Percentiles rank a stretch among this genome's conserved stretches.
phyloP scores from a whole-genome alignment of 2,113 vertebrate species.

The Mobula hypostoma region DNA sequence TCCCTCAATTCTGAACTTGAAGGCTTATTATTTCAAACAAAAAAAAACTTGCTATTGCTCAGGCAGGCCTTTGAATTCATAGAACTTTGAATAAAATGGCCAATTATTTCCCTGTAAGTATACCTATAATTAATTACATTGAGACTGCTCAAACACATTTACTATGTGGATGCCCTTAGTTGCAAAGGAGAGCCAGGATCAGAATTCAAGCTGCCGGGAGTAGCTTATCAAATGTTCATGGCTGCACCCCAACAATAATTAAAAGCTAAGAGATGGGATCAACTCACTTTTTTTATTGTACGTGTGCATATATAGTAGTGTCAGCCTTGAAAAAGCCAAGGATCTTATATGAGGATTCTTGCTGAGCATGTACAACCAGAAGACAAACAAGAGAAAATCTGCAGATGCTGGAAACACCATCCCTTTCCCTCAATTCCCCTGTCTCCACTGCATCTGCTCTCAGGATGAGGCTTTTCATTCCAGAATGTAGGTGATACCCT shows the following conservation, averaged over 20 bases:
- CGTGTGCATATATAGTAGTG: background rate
- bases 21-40: background rate
- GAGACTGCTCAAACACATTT: background rate
- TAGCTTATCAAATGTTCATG: background rate
- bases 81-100: background rate
- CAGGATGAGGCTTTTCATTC: no score
- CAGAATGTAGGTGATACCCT: no score
- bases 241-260: background rate
- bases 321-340: background rate
- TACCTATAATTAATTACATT: background rate
- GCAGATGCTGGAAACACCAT: no score
- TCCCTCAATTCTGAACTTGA: background rate
- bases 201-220: background rate
- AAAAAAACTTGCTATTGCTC: background rate
- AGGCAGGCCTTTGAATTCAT: background rate
- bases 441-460: no score
- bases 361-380: background rate
- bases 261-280: background rate
- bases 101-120: background rate
- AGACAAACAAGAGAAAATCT: no score
- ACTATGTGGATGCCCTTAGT: background rate
- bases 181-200: background rate
- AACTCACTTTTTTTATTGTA: background rate
- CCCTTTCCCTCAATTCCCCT: no score
- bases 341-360: background rate